Percentiles rank a stretch among this genome's conserved stretches.
Conservation (phyloP, 2,888 invertebrate species). For the Tenthredo livida region DNA sequence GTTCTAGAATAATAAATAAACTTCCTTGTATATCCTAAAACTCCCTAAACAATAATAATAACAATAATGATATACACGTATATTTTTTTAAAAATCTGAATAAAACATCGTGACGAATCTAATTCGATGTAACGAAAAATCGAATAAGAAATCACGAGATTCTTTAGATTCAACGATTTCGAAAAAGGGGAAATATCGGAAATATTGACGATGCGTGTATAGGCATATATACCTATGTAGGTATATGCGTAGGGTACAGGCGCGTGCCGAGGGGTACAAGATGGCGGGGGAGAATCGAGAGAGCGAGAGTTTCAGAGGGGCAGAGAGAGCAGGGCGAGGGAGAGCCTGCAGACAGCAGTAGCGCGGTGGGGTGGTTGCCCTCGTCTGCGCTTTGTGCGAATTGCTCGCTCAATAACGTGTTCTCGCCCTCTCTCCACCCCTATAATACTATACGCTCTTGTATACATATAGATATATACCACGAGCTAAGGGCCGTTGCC, state of each 20-base stretch:
- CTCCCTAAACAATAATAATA: not conserved
- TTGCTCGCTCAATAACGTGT: slow-evolving; percentile 77
- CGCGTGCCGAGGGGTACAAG: not conserved
- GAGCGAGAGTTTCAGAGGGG: slow-evolving; percentile 52
- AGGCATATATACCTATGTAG: not conserved
- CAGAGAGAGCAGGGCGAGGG: slow-evolving; percentile 57
- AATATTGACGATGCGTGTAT: not conserved
- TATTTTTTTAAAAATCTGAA: not conserved
- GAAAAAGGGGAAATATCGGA: not conserved
- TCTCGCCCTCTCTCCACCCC: slow-evolving; percentile 50
- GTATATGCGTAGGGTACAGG: not conserved
- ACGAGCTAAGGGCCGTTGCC: slow-evolving; percentile 66
- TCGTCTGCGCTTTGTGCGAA: slow-evolving; percentile 77
- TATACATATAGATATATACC: slow-evolving; percentile 9
- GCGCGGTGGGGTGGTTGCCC: slow-evolving; percentile 76
- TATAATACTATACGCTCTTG: slow-evolving; percentile 37
- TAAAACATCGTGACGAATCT: not conserved
- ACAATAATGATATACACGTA: not conserved
- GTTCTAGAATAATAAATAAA: not conserved
- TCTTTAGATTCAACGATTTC: not conserved
- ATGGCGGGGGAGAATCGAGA: slow-evolving; percentile 49
- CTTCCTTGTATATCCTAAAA: not conserved
- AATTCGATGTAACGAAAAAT: not conserved
- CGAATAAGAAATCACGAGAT: not conserved
- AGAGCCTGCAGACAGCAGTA: slow-evolving; percentile 65